A percentile compares a stretch with the other conserved stretches of the same genome.
Evolutionary conservation across 2,113 vertebrate genomes (phyloP).

Genomic region (Malurus alboscapulatus): DNA sequence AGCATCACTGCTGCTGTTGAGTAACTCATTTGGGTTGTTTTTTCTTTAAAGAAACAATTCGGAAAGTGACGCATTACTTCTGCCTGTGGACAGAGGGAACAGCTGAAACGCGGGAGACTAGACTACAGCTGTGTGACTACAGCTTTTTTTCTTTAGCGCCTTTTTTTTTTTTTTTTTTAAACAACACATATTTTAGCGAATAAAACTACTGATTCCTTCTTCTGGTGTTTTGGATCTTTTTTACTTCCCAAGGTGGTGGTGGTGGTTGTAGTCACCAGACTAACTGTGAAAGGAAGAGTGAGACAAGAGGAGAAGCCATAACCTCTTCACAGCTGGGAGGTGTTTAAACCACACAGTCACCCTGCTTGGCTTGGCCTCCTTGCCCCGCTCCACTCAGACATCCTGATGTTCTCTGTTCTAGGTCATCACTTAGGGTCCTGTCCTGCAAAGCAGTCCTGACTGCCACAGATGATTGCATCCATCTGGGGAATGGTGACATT

Average conservation of each 20-base stretch:
- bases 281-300: neutral
- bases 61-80: slow-evolving; percentile 63
- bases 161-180: neutral
- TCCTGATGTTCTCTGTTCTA: neutral
- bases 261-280: neutral
- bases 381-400: neutral
- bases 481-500: neutral
- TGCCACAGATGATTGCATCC: neutral
- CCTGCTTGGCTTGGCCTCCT: neutral
- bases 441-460: neutral
- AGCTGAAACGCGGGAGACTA: slow-evolving; percentile 71
- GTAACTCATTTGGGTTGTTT: neutral
- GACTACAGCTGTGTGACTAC: slow-evolving; percentile 71
- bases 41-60: slow-evolving; percentile 42
- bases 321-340: neutral
- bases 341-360: neutral
- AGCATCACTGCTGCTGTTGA: slow-evolving; percentile 1
- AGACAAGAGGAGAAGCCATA: neutral
- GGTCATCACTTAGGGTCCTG: neutral
- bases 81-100: slow-evolving; percentile 68
- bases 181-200: slow-evolving; percentile 8
- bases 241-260: neutral
- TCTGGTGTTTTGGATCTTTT: slow-evolving; percentile 35
- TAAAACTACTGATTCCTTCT: slow-evolving; percentile 63
- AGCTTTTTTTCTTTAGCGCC: neutral